phyloP scores from a whole-genome alignment of 2,888 invertebrate species.

The Andrena bicolor region DNA sequence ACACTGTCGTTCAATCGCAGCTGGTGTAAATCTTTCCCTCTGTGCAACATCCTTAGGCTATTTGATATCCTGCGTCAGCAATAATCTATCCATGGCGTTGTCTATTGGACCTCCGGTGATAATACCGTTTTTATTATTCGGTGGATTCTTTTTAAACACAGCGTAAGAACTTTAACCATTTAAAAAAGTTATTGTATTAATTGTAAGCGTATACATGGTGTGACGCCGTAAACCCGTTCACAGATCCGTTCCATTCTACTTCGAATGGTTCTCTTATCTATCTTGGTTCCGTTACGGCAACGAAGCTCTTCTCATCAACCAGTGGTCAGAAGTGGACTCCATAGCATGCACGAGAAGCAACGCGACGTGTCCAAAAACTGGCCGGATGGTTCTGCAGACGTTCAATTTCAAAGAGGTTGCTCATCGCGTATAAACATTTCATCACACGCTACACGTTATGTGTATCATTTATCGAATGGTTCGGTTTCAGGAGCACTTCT shows the following conservation, averaged over 20 bases:
- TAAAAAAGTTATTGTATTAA: not conserved
- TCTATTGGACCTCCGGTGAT: slow-evolving; percentile 96
- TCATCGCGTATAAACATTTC: too few relatives aligned
- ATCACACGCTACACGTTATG: too few relatives aligned
- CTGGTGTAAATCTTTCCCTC: not conserved
- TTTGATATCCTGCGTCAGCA: slow-evolving; percentile 94
- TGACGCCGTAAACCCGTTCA: not conserved
- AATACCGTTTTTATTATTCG: slow-evolving; percentile 97
- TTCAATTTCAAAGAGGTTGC: slow-evolving; percentile 91
- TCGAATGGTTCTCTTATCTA: slow-evolving; percentile 94
- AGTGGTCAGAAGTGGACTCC: slow-evolving; percentile 92
- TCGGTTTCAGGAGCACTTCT: slow-evolving; percentile 88
- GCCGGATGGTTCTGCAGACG: slow-evolving; percentile 91
- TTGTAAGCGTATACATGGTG: not conserved
- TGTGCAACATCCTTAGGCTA: slow-evolving; percentile 89
- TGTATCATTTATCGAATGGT: not conserved
- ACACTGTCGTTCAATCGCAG: not conserved
- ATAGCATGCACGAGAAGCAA: slow-evolving; percentile 92
- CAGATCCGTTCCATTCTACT: slow-evolving; percentile 92
- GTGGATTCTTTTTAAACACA: slow-evolving; percentile 97
- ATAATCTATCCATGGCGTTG: slow-evolving; percentile 94
- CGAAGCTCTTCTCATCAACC: slow-evolving; percentile 95
- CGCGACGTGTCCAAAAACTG: slow-evolving; percentile 92
- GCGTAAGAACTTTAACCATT: slow-evolving; percentile 87
- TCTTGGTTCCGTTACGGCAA: slow-evolving; percentile 98